These are phyloP conservation scores for Pleuronectes platessa DNA, from an alignment of 2,113 vertebrate species.

Conservation along the genomic window DNA sequence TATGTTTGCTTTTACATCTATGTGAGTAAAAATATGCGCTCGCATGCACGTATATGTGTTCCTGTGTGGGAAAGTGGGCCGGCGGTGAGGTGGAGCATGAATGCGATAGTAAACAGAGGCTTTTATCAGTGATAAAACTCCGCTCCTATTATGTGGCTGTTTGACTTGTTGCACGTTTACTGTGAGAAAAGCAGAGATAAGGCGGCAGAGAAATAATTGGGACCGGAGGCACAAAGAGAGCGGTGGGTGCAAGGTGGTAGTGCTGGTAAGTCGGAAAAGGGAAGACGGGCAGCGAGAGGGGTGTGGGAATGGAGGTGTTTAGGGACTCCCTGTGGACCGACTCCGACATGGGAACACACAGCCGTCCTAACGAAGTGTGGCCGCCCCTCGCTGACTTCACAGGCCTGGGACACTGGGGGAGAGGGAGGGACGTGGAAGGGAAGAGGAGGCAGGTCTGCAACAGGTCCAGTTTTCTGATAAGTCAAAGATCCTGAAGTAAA, in stretches of 20 bases:
- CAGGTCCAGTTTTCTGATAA: not conserved
- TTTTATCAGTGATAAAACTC: conserved; percentile 66
- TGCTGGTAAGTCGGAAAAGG: conserved; percentile 24
- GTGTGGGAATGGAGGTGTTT: conserved; percentile 73
- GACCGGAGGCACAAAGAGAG: conserved; percentile 18
- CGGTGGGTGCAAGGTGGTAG: conserved; percentile 12
- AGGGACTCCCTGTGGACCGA: conserved; percentile 60
- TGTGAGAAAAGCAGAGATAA: conserved; percentile 77
- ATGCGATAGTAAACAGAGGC: conserved; percentile 62
- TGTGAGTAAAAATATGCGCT: not conserved
- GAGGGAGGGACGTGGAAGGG: not conserved
- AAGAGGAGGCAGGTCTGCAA: conserved; percentile 15
- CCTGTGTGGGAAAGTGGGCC: conserved; percentile 67
- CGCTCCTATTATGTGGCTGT: conserved; percentile 58
- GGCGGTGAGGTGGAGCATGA: conserved; percentile 64
- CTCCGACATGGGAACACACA: conserved; percentile 69
- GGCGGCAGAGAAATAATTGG: conserved; percentile 32
- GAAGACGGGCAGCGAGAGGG: conserved; percentile 8
- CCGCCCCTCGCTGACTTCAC: conserved; percentile 56
- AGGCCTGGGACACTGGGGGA: conserved; percentile 7
- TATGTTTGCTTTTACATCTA: not conserved
- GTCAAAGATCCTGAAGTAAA: not conserved
- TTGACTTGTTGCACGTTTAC: conserved; percentile 62
- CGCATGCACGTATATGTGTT: conserved; percentile 12
- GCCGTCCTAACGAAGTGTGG: conserved; percentile 64